These are phyloP conservation scores for Gobius niger DNA, from an alignment of 2,113 vertebrate genomes.

Conservation along the genomic window DNA sequence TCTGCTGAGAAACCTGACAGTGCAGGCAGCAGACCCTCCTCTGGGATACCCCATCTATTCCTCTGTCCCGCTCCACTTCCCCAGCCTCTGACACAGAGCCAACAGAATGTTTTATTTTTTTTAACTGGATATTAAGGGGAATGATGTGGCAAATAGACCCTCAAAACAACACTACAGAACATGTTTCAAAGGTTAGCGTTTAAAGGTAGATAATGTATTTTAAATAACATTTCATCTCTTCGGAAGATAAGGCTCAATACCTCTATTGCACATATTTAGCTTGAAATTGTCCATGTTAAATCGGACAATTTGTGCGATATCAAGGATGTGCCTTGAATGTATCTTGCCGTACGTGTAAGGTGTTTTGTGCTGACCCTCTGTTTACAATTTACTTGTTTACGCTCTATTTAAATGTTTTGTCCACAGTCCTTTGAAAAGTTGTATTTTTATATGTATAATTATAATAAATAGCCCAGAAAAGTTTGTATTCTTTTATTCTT, in stretches of 20 bases:
- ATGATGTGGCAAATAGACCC: slow-evolving; percentile 9
- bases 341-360: slow-evolving; percentile 54
- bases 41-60: slow-evolving; percentile 96
- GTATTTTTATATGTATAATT: slow-evolving; percentile 68
- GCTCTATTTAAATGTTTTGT: slow-evolving; percentile 54
- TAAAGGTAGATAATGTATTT: slow-evolving; percentile 23
- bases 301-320: slow-evolving; percentile 57
- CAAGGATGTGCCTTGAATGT: slow-evolving; percentile 73
- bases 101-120: slow-evolving; percentile 14
- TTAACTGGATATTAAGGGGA: slow-evolving; percentile 20
- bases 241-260: slow-evolving; percentile 29
- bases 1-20: slow-evolving; percentile 90
- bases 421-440: slow-evolving; percentile 67
- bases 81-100: slow-evolving; percentile 77
- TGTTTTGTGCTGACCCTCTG: slow-evolving; percentile 65
- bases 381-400: slow-evolving; percentile 75
- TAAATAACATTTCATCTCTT: slow-evolving; percentile 11
- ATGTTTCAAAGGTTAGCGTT: slow-evolving; percentile 12
- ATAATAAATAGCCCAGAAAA: slow-evolving; percentile 65
- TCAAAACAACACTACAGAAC: neutral
- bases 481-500: neutral
- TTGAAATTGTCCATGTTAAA: slow-evolving; percentile 32
- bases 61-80: slow-evolving; percentile 85
- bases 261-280: slow-evolving; percentile 44
- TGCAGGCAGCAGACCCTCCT: slow-evolving; percentile 93